A percentile compares a stretch with the other conserved stretches of the same genome.
These are phyloP conservation scores for Pangasianodon hypophthalmus DNA, from an alignment of 2,113 vertebrate species.

Conservation along the genomic window DNA sequence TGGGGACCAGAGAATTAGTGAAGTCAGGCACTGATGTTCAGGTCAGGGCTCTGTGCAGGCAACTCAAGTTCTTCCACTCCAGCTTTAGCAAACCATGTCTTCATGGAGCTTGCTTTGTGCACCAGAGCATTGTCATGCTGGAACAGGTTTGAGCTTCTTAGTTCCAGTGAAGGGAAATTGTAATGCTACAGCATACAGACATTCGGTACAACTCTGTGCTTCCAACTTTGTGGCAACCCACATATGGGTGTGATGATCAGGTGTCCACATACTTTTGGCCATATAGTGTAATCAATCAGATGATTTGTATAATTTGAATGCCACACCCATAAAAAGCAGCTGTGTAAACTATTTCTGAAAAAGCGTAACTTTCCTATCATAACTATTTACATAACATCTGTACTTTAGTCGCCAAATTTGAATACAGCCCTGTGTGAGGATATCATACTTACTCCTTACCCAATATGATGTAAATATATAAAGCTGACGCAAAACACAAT, in stretches of 20 bases:
- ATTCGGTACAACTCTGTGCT: not conserved
- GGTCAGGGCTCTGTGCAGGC: too few relatives aligned
- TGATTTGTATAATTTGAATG: not conserved
- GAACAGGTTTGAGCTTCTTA: not conserved
- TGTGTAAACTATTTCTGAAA: not conserved
- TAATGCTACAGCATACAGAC: not conserved
- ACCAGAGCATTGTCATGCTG: too few relatives aligned
- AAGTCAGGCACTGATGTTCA: not conserved
- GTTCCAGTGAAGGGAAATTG: not conserved
- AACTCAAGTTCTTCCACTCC: not conserved
- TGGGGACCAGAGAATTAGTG: not conserved
- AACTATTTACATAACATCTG: not conserved
- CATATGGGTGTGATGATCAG: not conserved
- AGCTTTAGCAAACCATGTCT: not conserved
- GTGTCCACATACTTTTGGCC: not conserved
- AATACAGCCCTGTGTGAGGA: not conserved
- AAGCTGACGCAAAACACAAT: not conserved
- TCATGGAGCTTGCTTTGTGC: not conserved
- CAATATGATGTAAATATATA: not conserved
- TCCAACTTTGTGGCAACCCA: not conserved
- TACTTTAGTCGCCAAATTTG: not conserved
- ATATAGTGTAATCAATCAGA: not conserved
- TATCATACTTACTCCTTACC: not conserved
- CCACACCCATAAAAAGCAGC: not conserved
- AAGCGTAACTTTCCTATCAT: not conserved